Base-by-base conservation (phyloP, 1,140 invertebrate genomes). In the Adelges cooleyi region DNA sequence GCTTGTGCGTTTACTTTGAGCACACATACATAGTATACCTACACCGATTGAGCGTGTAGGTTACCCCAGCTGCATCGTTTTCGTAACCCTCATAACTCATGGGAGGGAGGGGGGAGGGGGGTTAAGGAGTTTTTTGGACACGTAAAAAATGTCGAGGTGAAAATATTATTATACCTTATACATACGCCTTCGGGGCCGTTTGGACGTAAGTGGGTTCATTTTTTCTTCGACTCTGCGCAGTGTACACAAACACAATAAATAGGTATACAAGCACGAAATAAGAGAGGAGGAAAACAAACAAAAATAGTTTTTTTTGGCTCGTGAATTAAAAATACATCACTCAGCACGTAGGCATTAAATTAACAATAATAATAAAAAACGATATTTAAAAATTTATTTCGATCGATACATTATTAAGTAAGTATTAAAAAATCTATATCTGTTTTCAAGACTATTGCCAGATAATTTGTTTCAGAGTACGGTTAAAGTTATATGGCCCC, bases 151-250 rank as follows among this genome's bases (percentile, higher is more conserved):
- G 54, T 44, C 25, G 13, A 25, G 44, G 40, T 10, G 20, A 62
- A 62, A 46, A 48, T 33, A 48, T 62, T 48, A 59, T 46, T 46
- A 29, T 62, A 48, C 22, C 27, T 20, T 33, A 11, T 6, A 33
- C 29, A 29, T 48, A 20, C 13, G 56, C 56, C 56, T 62, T 46
- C 40, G 20, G 56, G 38, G 22, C 17, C 42, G 56, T 62, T 62
- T 48, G 46, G 22, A 46, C 40, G 9, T 46, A 48, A 62, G 56
- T 62, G 56, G 56, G 56, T 62, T 62, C 42, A 48, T 62, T 62
- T 62, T 59, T 59, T 46, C 25, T 33, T 13, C 25, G 23, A 23
- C 25, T 56, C 42, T 29, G 6, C 18, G 29, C 54, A 46, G 27
- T 11, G 8, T 9, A 10, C 5, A 23, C 17, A 22, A 17, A n/a